phyloP scores from a whole-genome alignment of 2,113 vertebrate genomes.

The Ceyx melanurus region DNA sequence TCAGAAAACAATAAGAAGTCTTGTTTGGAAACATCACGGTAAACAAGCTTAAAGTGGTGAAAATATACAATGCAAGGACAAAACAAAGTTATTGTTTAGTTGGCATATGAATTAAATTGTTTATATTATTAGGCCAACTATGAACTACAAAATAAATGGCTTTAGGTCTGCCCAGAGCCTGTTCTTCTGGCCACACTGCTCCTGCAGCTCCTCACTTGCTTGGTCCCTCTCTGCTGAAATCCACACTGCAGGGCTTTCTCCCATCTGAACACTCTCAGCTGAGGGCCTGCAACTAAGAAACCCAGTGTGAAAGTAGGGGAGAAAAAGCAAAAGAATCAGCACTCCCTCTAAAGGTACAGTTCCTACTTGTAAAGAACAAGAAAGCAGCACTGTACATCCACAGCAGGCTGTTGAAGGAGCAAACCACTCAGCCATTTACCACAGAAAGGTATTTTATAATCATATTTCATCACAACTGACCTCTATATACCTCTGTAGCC shows the following conservation, averaged over 20 bases:
- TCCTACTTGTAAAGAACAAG: background rate
- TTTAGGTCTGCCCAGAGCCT: background rate
- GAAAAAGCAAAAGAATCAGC: background rate
- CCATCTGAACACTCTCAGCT: background rate
- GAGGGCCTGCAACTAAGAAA: background rate
- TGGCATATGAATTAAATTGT: slow-evolving; percentile 24
- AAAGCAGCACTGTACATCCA: background rate
- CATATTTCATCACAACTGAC: no score
- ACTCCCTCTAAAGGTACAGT: background rate
- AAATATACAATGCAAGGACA: slow-evolving; percentile 16
- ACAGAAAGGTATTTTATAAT: background rate
- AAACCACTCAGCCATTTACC: background rate
- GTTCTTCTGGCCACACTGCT: background rate
- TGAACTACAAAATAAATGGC: background rate
- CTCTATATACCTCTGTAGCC: background rate
- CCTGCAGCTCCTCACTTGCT: background rate
- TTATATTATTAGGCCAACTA: background rate
- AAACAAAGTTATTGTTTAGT: slow-evolving; percentile 35
- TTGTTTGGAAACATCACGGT: slow-evolving; percentile 25
- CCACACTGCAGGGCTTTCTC: accelerated
- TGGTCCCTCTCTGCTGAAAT: background rate
- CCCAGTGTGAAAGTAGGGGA: background rate
- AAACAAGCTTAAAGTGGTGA: slow-evolving; percentile 41
- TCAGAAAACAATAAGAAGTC: slow-evolving; percentile 30
- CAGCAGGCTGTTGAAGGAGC: background rate